These are phyloP conservation scores for Yasuhikotakia modesta DNA, from an alignment of 2,797 vertebrate genomes.

Conservation along the genomic window DNA sequence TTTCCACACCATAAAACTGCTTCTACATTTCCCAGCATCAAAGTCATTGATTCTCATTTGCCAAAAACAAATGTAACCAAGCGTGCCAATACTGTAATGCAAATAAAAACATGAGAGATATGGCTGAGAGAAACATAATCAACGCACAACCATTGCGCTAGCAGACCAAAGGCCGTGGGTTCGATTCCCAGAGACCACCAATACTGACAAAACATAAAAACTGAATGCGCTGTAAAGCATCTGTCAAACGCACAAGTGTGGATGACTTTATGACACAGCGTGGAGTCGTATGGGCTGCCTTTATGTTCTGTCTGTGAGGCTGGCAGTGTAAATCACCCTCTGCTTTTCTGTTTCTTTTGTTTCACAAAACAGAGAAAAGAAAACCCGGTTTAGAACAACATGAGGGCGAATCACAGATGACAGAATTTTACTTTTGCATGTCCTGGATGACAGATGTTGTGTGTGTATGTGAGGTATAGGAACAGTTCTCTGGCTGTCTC, in stretches of 20 bases:
- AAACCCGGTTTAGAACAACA: neutral
- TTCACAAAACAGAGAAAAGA: constrained; percentile 20
- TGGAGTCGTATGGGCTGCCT: neutral
- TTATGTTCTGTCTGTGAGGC: neutral
- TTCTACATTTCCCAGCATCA: neutral
- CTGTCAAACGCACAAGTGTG: neutral
- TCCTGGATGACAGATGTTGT: constrained; percentile 24
- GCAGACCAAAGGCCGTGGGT: too few species aligned
- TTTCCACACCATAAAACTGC: neutral
- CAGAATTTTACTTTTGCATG: neutral
- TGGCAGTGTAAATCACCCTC: neutral
- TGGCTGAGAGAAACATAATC: too few species aligned
- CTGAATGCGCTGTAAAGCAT: too few species aligned
- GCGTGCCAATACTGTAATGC: too few species aligned
- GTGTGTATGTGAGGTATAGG: constrained; percentile 11
- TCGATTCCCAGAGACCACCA: too few species aligned
- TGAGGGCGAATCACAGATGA: constrained; percentile 15
- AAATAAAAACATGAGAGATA: too few species aligned
- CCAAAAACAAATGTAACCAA: too few species aligned
- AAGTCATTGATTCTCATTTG: neutral
- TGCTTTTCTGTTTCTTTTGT: constrained; percentile 4
- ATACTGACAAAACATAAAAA: too few species aligned
- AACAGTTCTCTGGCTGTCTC: constrained; percentile 22
- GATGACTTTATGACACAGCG: neutral
- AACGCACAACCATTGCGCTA: too few species aligned